phyloP scores from a whole-genome alignment of 2,888 invertebrate genomes.

The Shargacucullia verbasci region DNA sequence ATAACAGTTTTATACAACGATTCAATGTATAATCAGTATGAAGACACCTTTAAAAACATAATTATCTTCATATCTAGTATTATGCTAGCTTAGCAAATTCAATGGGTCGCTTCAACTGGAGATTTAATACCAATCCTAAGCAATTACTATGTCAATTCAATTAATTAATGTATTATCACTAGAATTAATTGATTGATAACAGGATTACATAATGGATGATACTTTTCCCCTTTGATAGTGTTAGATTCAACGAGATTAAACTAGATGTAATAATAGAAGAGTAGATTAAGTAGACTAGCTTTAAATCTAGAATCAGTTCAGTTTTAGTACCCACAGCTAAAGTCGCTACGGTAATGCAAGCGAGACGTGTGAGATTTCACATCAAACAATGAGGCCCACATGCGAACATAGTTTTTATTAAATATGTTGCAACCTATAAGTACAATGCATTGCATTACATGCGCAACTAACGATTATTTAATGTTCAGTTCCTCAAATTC shows the following conservation, averaged over 20 bases:
- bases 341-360: neutral
- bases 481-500: too few species aligned
- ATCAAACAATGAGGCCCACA: too few species aligned
- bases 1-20: too few species aligned
- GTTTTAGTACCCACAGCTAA: slow-evolving; percentile 4
- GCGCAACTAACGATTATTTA: too few species aligned
- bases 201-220: slow-evolving; percentile 24
- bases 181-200: slow-evolving; percentile 45
- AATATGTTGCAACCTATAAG: too few species aligned
- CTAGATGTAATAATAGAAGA: slow-evolving; percentile 15
- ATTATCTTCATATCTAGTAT: slow-evolving; percentile 10
- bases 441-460: too few species aligned
- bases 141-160: slow-evolving; percentile 29
- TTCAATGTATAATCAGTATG: neutral
- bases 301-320: slow-evolving; percentile 9
- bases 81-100: slow-evolving; percentile 10
- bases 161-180: slow-evolving; percentile 39
- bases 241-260: slow-evolving; percentile 34
- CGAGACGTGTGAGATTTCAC: too few species aligned
- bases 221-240: slow-evolving; percentile 38
- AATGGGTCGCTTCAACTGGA: slow-evolving; percentile 13
- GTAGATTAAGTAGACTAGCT: too few species aligned
- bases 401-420: too few species aligned
- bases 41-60: slow-evolving; percentile 8
- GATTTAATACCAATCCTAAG: neutral